Evolutionary conservation across 2,797 vertebrate genomes (phyloP).

Genomic region (Lacerta bilineata): DNA sequence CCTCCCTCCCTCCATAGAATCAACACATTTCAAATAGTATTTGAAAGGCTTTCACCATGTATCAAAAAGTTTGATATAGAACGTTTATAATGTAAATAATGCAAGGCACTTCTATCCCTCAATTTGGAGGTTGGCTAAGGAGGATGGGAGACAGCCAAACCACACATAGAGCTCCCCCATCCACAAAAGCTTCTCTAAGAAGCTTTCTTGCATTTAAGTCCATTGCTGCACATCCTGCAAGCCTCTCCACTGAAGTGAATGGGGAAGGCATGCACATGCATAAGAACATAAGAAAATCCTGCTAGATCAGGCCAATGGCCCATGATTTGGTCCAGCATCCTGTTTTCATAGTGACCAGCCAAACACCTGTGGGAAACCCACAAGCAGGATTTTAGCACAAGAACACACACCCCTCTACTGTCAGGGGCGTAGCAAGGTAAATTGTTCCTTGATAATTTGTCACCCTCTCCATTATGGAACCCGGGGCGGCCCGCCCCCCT

Average conservation of each 20-base stretch:
- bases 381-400: too few relatives aligned
- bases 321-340: too few relatives aligned
- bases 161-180: not conserved
- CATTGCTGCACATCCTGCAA: not conserved
- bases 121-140: not conserved
- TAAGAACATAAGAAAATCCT: too few relatives aligned
- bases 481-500: too few relatives aligned
- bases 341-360: too few relatives aligned
- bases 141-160: not conserved
- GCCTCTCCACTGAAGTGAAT: not conserved
- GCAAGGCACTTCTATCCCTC: not conserved
- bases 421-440: too few relatives aligned
- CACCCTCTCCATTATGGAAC: too few relatives aligned
- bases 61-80: not conserved
- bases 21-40: not conserved
- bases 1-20: slow-evolving; percentile 10
- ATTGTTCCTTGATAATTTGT: too few relatives aligned
- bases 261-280: not conserved
- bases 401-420: too few relatives aligned
- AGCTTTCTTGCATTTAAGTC: too few relatives aligned
- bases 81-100: slow-evolving; percentile 9
- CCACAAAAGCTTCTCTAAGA: not conserved
- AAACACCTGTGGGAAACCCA: too few relatives aligned
- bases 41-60: not conserved
- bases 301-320: too few relatives aligned